Base-by-base conservation (phyloP, 2,888 invertebrate species). In the Celastrina argiolus region DNA sequence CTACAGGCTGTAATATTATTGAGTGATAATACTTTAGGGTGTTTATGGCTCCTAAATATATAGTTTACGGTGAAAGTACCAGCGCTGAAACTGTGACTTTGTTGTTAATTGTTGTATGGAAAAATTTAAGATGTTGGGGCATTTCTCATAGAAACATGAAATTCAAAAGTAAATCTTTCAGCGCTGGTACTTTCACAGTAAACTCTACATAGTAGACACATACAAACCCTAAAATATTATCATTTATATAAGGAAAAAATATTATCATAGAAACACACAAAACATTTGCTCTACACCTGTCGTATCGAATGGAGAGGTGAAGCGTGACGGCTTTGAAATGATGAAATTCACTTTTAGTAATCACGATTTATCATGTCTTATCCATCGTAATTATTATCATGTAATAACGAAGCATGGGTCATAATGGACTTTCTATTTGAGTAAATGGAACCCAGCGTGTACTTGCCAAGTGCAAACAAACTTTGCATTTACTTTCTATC, bases 241-340 rank as follows among this genome's bases (percentile, higher is more conserved):
- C n/a, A n/a, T n/a, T n/a, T n/a, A 22, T 26, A 51, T 14, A 12
- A 22, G 51, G 51, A 51, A 51, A 51, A 22, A 22, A 51, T 26
- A 51, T 51, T 51, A n/a, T 51, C 22, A 16, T 26, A 12, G 51
- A 51, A 26, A 3, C 51, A 51, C 2, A 34, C 10, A 64, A 64
- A 26, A 34, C 31, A 36, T 56, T 56, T 28, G 36, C 36, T 71
- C 75, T 77, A 74, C 87, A 88, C 88, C 86, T 89, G 89, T 81
- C 84, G 82, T 74, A 80, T 78, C 83, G 80, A 85, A 85, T 80
- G 76, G 79, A 65, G 77, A 84, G 80, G 69, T 81, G 78, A 76
- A 82, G 81, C 87, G 76, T 84, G 79, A 79, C 83, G 72, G 69
- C 65, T 66, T 64, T 65, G 45, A 59, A 61, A 65, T 63, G 61